Conservation (phyloP, 2,113 vertebrate genomes). For the Otis tarda region DNA sequence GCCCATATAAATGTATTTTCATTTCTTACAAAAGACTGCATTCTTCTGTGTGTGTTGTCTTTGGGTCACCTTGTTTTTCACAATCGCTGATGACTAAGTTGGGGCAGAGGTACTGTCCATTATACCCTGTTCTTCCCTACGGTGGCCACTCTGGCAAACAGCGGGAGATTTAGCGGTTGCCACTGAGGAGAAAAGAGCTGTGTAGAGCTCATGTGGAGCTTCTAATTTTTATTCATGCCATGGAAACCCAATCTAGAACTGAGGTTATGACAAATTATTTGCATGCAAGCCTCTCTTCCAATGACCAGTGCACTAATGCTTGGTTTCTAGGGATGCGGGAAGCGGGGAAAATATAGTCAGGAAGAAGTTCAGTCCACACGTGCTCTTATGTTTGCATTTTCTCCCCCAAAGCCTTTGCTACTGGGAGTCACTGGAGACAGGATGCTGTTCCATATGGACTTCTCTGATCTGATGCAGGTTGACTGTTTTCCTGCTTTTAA, state of each 20-base stretch:
- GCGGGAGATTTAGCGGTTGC: neutral
- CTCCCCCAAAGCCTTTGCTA: constrained; percentile 24
- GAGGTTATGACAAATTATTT: neutral
- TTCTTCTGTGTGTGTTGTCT: neutral
- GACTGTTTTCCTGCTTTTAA: constrained; percentile 33
- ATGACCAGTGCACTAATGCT: neutral
- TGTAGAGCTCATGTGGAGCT: neutral
- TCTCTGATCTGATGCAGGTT: constrained; percentile 38
- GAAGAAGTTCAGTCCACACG: neutral
- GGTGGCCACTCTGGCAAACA: neutral
- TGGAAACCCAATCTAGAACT: neutral
- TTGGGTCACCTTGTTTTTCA: constrained; percentile 5
- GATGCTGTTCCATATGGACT: constrained; percentile 28
- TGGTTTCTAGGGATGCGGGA: constrained; percentile 7
- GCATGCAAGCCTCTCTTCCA: neutral
- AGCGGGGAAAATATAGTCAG: neutral
- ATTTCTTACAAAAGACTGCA: neutral
- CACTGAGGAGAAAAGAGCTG: neutral
- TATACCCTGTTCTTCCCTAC: neutral
- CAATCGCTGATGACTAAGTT: neutral
- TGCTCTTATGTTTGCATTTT: constrained; percentile 33
- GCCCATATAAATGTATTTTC: neutral
- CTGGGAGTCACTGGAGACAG: constrained; percentile 57
- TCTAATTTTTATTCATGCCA: neutral
- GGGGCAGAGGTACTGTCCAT: neutral